Percentiles rank a stretch among this genome's conserved stretches.
Evolutionary conservation across 2,888 invertebrate genomes (phyloP).

Genomic region (Agrypnus murinus): DNA sequence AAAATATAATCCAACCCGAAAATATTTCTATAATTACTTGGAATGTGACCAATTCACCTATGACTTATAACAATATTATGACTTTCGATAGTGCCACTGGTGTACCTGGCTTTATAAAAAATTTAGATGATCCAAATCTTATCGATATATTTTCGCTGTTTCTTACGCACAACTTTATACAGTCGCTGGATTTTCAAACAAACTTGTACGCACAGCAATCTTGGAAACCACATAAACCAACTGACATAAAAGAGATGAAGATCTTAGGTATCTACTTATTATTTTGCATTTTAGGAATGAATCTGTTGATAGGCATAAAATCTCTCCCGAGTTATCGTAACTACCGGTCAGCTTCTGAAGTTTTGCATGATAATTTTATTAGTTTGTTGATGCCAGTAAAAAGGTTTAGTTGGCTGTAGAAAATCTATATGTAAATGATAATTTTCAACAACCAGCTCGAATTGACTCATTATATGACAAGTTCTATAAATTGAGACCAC

Average conservation of each 20-base stretch:
- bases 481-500: constrained; percentile 53
- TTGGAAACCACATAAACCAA: constrained; percentile 13
- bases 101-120: no score
- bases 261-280: no score
- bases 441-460: constrained; percentile 45
- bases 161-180: no score
- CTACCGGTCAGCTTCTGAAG: constrained; percentile 51
- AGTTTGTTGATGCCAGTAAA: constrained; percentile 49
- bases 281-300: constrained; percentile 31
- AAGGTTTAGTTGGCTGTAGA: constrained; percentile 53
- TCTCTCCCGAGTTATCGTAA: constrained; percentile 52
- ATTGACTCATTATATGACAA: constrained; percentile 46
- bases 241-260: constrained; percentile 11
- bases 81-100: no score
- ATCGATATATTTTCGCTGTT: no score
- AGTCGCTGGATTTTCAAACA: constrained; percentile 31
- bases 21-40: no score
- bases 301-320: constrained; percentile 54
- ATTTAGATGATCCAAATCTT: no score
- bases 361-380: constrained; percentile 51
- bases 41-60: no score
- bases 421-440: constrained; percentile 55
- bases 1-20: no score
- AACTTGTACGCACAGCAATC: constrained; percentile 28
- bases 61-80: no score